Evolutionary conservation across 2,888 invertebrate species (phyloP).

Genomic region (Argyra leucocephala): DNA sequence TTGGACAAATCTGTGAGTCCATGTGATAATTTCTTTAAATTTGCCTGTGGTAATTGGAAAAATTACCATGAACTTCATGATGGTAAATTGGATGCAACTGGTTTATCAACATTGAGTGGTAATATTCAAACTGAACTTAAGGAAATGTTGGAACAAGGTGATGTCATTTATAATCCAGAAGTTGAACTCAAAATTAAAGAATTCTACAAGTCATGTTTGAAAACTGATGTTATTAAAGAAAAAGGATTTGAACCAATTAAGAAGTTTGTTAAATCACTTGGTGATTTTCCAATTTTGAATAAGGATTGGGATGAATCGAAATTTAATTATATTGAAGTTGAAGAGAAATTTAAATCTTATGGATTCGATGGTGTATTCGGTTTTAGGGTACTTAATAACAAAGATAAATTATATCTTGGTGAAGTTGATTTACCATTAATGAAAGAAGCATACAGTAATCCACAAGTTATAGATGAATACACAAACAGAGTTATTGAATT

Average conservation of each 20-base stretch:
- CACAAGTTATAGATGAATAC: neutral
- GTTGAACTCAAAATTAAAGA: constrained; percentile 9
- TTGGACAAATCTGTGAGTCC: constrained; percentile 8
- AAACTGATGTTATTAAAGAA: constrained; percentile 1
- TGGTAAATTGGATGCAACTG: neutral
- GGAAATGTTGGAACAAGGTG: constrained; percentile 5
- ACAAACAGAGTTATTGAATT: neutral
- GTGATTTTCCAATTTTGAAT: neutral
- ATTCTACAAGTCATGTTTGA: constrained; percentile 10
- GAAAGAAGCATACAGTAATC: neutral
- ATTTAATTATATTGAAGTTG: constrained; percentile 8
- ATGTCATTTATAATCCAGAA: constrained; percentile 1
- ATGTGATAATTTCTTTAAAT: constrained; percentile 13
- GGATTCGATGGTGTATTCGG: neutral
- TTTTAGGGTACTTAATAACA: neutral
- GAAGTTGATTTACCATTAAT: neutral
- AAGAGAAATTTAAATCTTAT: neutral
- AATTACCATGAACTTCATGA: neutral
- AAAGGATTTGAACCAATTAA: constrained; percentile 11
- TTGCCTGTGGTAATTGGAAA: constrained; percentile 12
- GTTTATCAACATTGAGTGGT: neutral
- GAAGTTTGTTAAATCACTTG: neutral
- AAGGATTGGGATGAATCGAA: constrained; percentile 8
- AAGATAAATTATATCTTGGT: constrained; percentile 9
- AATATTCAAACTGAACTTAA: constrained; percentile 1